phyloP scores from a whole-genome alignment of 2,113 vertebrate species.

The Macheiramphus alcinus region DNA sequence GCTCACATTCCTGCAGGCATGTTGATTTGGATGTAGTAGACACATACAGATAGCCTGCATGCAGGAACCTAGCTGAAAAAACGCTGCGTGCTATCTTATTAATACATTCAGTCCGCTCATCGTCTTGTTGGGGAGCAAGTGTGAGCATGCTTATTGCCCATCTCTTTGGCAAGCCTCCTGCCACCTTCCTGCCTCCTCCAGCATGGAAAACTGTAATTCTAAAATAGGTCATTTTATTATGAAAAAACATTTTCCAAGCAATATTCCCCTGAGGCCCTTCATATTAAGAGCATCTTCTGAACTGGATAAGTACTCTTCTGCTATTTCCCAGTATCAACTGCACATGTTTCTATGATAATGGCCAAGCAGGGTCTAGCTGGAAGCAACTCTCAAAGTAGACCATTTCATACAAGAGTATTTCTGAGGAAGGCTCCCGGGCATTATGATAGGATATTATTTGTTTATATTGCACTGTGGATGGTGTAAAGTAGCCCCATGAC shows the following conservation, averaged over 20 bases:
- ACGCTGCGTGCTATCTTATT: neutral
- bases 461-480: neutral
- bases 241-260: constrained; percentile 33
- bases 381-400: neutral
- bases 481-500: neutral
- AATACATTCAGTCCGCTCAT: neutral
- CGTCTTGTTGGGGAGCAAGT: neutral
- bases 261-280: neutral
- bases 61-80: neutral
- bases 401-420: neutral
- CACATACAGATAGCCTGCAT: neutral
- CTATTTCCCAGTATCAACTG: neutral
- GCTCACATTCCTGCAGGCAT: neutral
- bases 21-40: neutral
- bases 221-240: constrained; percentile 26
- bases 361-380: neutral
- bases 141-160: neutral
- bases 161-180: neutral
- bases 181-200: neutral
- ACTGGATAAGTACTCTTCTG: neutral
- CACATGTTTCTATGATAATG: neutral
- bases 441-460: neutral
- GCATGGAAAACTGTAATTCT: constrained; percentile 2
- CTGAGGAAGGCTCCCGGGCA: neutral
- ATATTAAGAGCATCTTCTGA: neutral